Base-by-base conservation (phyloP, 2,797 vertebrate species). In the Intellagama lesueurii region DNA sequence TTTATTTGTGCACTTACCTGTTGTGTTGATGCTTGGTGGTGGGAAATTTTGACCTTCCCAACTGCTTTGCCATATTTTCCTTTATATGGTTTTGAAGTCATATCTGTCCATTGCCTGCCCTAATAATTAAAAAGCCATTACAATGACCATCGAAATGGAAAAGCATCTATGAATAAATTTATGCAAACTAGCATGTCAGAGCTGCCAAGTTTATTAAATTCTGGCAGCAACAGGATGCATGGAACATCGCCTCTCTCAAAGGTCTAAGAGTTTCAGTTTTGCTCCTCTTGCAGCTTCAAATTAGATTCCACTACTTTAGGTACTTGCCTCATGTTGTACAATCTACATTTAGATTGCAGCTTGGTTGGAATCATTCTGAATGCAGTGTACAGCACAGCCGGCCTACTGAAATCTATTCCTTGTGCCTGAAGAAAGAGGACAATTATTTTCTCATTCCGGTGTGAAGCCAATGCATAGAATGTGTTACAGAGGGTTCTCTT, bases 51-150 rank as follows among this genome's bases (percentile, higher is more conserved):
- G 1, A 91, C 82, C 44, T 89, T 69, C 49, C 28, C 35, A 47
- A 7, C 80, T 93, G 90, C 91, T 81, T 28, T 88, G 30, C n/a
- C 91, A 91, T 90, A 92, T 93, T 87, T 87, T 86, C 72, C 88
- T 92, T 79, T 0, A 1, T 81, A 87, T 86, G 88, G 66, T 90
- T 93, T 94, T 91, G 75, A 93, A 66, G 83, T 82, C 87, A 1
- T 44, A 22, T 84, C 30, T 84, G 72, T 60, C 12, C 0, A 5
- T 92, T 91, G 90, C 91, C 64, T 94, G 1, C 49, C 84, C 56
- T 94, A 95, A 93, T 90, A 93, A 91, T 73, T 82, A 84, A 89
- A 93, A 90, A 81, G 86, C 78, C 87, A 85, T 82, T 87, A n/a
- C 66, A 82, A 35, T 68, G 5, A 80, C 60, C 86, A 88, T 32